These are phyloP conservation scores for Dallia pectoralis DNA, from an alignment of 2,797 vertebrate species.

Conservation along the genomic window DNA sequence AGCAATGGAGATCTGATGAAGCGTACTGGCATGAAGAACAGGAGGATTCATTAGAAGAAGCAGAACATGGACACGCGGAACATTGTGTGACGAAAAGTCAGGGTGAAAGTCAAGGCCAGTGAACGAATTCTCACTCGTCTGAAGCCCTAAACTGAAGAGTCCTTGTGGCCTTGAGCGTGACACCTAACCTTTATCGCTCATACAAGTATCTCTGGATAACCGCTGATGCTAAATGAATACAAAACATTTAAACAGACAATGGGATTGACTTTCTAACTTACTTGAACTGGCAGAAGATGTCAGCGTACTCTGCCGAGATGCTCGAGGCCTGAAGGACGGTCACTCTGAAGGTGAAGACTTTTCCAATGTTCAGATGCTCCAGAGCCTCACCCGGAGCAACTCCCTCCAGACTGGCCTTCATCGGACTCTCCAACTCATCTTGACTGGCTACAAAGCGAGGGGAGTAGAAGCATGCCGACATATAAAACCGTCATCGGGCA, in stretches of 20 bases:
- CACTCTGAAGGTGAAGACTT: constrained; percentile 93
- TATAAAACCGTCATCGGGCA: background rate
- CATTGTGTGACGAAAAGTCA: background rate
- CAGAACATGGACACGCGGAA: background rate
- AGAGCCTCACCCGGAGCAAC: constrained; percentile 66
- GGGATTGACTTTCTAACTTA: constrained; percentile 50
- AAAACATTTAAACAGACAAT: no score
- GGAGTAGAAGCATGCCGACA: background rate
- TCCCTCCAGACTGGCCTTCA: constrained; percentile 77
- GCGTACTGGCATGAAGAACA: background rate
- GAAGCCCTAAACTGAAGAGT: no score
- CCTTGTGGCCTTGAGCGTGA: no score
- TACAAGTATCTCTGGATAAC: no score
- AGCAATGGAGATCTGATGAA: background rate
- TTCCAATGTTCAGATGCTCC: constrained; percentile 88
- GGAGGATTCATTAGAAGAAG: background rate
- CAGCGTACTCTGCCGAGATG: constrained; percentile 94
- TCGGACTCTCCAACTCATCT: constrained; percentile 80
- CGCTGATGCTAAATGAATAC: no score
- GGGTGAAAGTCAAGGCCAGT: no score
- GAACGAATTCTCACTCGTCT: no score
- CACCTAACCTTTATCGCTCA: no score
- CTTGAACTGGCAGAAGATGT: constrained; percentile 99
- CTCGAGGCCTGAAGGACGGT: constrained; percentile 95
- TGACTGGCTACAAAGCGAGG: constrained; percentile 63